Percentiles rank a stretch among this genome's conserved stretches.
These are phyloP conservation scores for Drosophila saltans DNA, from an alignment of 1,140 invertebrate species.

Conservation along the genomic window DNA sequence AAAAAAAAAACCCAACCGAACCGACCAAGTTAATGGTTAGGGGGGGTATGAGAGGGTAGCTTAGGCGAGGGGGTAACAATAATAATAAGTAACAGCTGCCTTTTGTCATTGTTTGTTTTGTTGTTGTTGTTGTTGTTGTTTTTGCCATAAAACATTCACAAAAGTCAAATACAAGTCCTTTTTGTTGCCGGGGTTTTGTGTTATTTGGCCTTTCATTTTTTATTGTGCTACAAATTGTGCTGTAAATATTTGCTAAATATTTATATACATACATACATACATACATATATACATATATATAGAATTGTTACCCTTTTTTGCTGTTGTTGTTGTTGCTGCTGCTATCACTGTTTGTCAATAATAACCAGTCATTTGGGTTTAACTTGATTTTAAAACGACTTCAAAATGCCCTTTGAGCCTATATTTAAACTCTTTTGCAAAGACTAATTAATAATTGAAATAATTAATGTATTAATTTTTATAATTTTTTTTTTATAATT, in stretches of 20 bases:
- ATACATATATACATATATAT: conserved; percentile 20
- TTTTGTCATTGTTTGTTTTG: conserved; percentile 48
- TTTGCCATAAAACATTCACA: conserved; percentile 67
- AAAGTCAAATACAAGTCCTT: conserved; percentile 70
- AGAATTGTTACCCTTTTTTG: conserved; percentile 65
- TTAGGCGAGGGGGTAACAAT: background rate
- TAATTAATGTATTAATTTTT: no score
- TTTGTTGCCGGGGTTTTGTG: conserved; percentile 44
- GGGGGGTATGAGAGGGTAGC: background rate
- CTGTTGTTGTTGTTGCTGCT: conserved; percentile 31
- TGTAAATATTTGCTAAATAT: conserved; percentile 76
- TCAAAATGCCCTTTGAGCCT: background rate
- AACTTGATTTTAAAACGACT: background rate
- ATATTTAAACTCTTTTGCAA: no score
- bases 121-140: conserved; percentile 32
- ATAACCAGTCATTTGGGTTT: background rate
- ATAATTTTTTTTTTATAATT: no score
- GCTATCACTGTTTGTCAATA: background rate
- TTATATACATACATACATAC: background rate
- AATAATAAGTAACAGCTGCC: conserved; percentile 21
- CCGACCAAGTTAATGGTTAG: conserved; percentile 50
- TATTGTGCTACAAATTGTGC: conserved; percentile 79
- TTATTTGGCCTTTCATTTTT: conserved; percentile 65
- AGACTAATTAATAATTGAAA: no score
- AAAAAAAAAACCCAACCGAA: background rate